phyloP scores from a whole-genome alignment of 2,797 vertebrate species.

The Trematomus bernacchii region DNA sequence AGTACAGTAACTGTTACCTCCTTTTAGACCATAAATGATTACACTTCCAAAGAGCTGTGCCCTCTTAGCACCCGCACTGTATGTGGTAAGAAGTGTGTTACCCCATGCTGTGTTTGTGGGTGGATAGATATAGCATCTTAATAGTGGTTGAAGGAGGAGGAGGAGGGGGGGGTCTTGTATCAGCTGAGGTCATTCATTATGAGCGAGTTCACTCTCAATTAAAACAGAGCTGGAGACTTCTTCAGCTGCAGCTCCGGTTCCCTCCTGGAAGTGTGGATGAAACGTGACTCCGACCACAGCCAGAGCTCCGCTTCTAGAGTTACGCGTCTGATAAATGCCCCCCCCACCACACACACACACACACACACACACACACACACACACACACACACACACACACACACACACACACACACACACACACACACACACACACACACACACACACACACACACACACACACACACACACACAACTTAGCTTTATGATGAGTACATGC shows the following conservation, averaged over 20 bases:
- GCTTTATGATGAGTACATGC: conserved; percentile 21
- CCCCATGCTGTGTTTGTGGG: conserved; percentile 10
- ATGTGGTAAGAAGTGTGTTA: conserved; percentile 7
- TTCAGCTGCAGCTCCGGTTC: conserved; percentile 51
- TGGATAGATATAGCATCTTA: conserved; percentile 1
- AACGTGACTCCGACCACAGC: conserved; percentile 66
- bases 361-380: conserved; percentile 5
- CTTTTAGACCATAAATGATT: neutral
- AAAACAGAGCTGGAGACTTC: conserved; percentile 49
- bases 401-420: neutral
- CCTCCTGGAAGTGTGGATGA: conserved; percentile 68
- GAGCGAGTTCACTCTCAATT: conserved; percentile 68
- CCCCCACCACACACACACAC: conserved; percentile 7
- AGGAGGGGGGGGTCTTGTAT: conserved; percentile 29
- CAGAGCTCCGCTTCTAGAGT: conserved; percentile 57
- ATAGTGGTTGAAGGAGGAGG: neutral
- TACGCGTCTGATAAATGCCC: conserved; percentile 44
- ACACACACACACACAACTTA: conserved; percentile 28
- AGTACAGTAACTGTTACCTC: neutral
- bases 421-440: neutral
- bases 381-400: conserved; percentile 22
- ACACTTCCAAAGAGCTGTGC: neutral
- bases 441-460: conserved; percentile 14
- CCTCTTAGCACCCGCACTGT: neutral
- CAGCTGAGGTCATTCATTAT: conserved; percentile 65